Conservation (phyloP, 2,113 vertebrate species). For the Hystrix cristata region DNA sequence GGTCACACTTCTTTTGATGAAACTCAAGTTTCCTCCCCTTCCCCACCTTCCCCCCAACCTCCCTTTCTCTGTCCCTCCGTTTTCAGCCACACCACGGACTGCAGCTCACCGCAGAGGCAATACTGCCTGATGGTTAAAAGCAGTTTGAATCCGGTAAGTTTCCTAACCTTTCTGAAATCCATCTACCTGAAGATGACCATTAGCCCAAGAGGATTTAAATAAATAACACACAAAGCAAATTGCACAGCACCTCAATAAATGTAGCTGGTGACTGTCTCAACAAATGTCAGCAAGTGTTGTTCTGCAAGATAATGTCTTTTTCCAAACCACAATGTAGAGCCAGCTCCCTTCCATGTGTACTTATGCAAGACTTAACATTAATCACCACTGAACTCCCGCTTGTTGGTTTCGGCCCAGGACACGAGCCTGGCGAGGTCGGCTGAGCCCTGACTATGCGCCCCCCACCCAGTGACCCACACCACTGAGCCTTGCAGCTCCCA, state of each 20-base stretch:
- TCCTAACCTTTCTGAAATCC: slow-evolving; percentile 49
- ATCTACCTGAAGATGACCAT: neutral
- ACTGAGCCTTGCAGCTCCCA: neutral
- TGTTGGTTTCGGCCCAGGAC: slow-evolving; percentile 41
- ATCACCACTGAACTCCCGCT: neutral
- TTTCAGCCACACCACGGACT: neutral
- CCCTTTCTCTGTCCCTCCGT: neutral
- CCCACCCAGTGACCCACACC: neutral
- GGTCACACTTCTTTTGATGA: neutral
- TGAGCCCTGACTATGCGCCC: neutral
- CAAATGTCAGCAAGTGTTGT: neutral
- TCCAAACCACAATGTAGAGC: neutral
- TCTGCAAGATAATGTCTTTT: neutral
- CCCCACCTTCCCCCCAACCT: rapidly evolving
- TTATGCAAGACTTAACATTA: neutral
- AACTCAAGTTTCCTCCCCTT: neutral
- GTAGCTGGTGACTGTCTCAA: neutral
- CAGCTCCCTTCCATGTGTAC: neutral
- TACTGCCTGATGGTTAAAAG: neutral
- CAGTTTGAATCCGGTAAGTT: neutral
- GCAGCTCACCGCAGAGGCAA: neutral
- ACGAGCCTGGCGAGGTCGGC: neutral
- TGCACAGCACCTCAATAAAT: neutral
- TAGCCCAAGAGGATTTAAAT: neutral
- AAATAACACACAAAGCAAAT: neutral